Percentiles rank a stretch among this genome's conserved stretches.
Conservation (phyloP, 2,797 vertebrate species). For the Glossophaga mutica region DNA sequence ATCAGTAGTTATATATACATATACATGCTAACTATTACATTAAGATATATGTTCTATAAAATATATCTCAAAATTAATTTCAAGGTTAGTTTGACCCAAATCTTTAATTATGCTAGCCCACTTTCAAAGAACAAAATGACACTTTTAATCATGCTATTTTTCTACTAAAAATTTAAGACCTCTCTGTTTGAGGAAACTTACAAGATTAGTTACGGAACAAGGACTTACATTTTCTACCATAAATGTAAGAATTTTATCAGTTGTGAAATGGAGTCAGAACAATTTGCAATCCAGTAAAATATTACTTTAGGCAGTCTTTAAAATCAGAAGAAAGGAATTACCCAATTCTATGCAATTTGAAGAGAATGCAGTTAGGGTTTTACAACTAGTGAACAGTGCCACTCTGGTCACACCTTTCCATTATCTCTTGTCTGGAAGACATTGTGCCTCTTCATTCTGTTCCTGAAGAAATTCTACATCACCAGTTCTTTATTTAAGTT, state of each 20-base stretch:
- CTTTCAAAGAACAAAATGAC: constrained; percentile 30
- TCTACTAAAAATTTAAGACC: neutral
- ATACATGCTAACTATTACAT: neutral
- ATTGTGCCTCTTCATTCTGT: neutral
- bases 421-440: neutral
- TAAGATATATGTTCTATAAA: neutral
- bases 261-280: constrained; percentile 58
- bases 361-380: constrained; percentile 34
- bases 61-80: neutral
- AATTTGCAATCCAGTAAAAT: constrained; percentile 45
- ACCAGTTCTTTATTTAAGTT: neutral
- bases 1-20: neutral
- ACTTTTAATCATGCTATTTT: constrained; percentile 39
- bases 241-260: constrained; percentile 60
- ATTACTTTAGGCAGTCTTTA: constrained; percentile 45
- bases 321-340: constrained; percentile 32
- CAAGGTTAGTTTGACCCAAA: constrained; percentile 11
- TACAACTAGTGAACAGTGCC: neutral
- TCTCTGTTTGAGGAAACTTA: constrained; percentile 44
- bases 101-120: neutral
- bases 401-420: neutral
- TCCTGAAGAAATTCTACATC: neutral
- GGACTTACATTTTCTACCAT: constrained; percentile 32
- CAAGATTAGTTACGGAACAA: constrained; percentile 56
- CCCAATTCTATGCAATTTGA: constrained; percentile 13